phyloP scores from a whole-genome alignment of 1,140 invertebrate genomes.

The Aricia agestis region DNA sequence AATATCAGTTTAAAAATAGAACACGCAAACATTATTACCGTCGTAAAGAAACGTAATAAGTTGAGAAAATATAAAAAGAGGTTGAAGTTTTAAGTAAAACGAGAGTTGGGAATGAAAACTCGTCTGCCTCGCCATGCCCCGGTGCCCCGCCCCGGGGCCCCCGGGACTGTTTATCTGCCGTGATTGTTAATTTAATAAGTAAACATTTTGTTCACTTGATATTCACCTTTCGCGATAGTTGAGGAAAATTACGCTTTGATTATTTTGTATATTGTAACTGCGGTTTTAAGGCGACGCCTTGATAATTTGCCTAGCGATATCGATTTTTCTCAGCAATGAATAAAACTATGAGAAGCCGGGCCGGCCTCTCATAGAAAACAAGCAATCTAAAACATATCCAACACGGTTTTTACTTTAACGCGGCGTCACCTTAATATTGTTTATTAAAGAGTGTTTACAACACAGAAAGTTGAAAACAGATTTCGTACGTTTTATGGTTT shows the following conservation, averaged over 20 bases:
- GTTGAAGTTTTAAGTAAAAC: not conserved
- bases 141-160: not conserved
- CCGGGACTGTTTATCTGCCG: not conserved
- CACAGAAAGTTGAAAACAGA: too few relatives aligned
- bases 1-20: not conserved
- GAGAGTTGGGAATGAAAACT: not conserved
- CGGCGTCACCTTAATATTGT: too few relatives aligned
- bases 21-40: not conserved
- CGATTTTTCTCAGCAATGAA: too few relatives aligned
- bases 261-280: too few relatives aligned
- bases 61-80: constrained; percentile 3
- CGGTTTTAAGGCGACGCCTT: too few relatives aligned
- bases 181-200: constrained; percentile 4
- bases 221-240: not conserved
- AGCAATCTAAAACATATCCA: too few relatives aligned
- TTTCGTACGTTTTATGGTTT: too few relatives aligned
- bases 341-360: too few relatives aligned
- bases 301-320: too few relatives aligned
- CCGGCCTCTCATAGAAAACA: too few relatives aligned
- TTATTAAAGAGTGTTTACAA: too few relatives aligned
- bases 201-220: not conserved
- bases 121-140: not conserved
- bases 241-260: not conserved
- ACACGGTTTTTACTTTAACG: too few relatives aligned
- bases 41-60: not conserved